Percentiles rank a stretch among this genome's conserved stretches.
Conservation (phyloP, 2,113 vertebrate genomes). For the Acinonyx jubatus region DNA sequence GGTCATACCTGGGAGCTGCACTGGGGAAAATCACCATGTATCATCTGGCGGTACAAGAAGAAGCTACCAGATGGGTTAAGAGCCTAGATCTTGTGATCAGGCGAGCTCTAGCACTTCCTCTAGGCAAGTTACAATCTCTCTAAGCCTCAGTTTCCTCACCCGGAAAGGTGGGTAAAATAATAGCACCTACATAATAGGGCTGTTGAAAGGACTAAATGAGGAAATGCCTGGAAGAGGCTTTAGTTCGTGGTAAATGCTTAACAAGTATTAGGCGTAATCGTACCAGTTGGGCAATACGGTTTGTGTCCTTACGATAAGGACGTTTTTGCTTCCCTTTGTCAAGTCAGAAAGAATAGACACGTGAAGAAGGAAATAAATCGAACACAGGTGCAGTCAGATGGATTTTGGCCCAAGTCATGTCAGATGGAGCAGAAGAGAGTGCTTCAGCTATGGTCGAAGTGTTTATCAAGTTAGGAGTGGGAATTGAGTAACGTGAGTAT, state of each 20-base stretch:
- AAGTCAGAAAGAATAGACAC: neutral
- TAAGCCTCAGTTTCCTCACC: neutral
- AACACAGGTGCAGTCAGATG: neutral
- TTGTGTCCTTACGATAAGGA: neutral
- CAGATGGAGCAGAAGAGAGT: neutral
- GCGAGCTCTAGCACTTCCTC: neutral
- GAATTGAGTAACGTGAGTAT: neutral
- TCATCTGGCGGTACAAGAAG: neutral
- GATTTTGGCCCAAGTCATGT: neutral
- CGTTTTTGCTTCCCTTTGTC: slow-evolving; percentile 31
- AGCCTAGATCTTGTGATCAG: neutral
- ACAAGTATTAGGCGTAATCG: neutral
- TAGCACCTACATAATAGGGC: neutral
- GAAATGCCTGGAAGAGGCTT: neutral
- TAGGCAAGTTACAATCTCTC: neutral
- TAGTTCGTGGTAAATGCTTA: neutral
- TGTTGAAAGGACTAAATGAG: neutral
- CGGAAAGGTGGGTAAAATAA: neutral
- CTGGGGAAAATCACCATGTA: neutral
- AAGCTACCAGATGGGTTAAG: neutral
- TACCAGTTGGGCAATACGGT: neutral
- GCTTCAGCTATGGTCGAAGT: neutral
- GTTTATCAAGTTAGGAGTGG: neutral
- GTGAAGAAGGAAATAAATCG: slow-evolving; percentile 28
- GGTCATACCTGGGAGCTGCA: neutral